Conservation (phyloP, 1,140 invertebrate genomes). For the Proctacanthus coquilletti region DNA sequence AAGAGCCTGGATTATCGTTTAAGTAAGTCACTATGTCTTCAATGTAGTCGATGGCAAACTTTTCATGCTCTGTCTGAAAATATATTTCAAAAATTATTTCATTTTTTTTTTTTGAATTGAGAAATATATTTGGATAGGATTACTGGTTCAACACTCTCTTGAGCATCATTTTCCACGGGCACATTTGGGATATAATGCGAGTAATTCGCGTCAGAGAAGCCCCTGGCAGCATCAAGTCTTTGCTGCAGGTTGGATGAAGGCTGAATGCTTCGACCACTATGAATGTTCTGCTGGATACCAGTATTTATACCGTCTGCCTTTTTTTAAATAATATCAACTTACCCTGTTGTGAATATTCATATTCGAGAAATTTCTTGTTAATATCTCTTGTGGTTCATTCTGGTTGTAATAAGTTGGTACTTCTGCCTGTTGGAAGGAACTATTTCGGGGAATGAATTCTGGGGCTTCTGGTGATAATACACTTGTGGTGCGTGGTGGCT, state of each 20-base stretch:
- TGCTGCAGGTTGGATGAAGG: not conserved
- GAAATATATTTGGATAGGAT: no score
- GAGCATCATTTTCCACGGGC: no score
- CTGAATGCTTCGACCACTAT: not conserved
- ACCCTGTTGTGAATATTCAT: no score
- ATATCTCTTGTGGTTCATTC: no score
- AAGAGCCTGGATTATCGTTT: conserved; percentile 6
- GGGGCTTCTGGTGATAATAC: not conserved
- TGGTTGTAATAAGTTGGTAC: not conserved
- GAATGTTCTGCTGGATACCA: no score
- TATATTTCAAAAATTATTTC: not conserved
- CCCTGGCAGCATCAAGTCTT: not conserved
- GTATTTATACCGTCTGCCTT: no score
- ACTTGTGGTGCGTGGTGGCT: no score
- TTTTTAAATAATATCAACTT: no score
- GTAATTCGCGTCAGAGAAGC: no score
- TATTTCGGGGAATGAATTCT: not conserved
- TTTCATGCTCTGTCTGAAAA: conserved; percentile 6
- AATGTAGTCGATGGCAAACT: conserved; percentile 4
- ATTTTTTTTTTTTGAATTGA: not conserved
- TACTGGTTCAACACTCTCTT: not conserved
- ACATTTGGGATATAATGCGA: no score
- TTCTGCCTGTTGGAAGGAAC: no score
- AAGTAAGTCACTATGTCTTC: conserved; percentile 1
- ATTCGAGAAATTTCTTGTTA: no score